These are phyloP conservation scores for Caenorhabditis drosophilae DNA, from an alignment of 2,888 invertebrate genomes.

Conservation along the genomic window DNA sequence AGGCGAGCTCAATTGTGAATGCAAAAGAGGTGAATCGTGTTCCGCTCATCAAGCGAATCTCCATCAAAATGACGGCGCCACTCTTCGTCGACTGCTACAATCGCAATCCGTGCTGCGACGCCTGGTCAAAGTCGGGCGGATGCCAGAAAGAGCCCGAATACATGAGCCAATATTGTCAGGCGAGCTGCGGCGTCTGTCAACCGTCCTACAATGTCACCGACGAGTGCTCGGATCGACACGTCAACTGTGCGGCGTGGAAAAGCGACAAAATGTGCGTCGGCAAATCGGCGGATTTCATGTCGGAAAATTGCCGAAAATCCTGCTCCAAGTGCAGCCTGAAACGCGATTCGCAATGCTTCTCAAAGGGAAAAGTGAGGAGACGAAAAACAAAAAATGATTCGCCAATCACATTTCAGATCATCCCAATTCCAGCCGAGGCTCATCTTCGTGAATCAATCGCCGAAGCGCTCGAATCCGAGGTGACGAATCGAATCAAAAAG, in stretches of 20 bases:
- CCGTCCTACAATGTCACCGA: conserved; percentile 59
- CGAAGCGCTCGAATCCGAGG: conserved; percentile 46
- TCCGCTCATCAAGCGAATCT: conserved; percentile 31
- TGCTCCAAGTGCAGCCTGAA: conserved; percentile 55
- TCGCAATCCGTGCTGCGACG: conserved; percentile 63
- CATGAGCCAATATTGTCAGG: conserved; percentile 65
- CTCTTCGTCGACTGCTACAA: conserved; percentile 65
- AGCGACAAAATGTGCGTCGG: conserved; percentile 48
- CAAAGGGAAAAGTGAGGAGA: conserved; percentile 44
- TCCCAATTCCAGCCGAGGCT: conserved; percentile 29
- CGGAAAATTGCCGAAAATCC: conserved; percentile 63
- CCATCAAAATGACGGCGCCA: conserved; percentile 43
- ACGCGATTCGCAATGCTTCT: conserved; percentile 39
- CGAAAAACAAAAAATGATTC: no score
- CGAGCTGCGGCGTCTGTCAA: conserved; percentile 57
- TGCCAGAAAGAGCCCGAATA: conserved; percentile 58
- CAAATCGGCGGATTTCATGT: conserved; percentile 58
- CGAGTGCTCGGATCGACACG: conserved; percentile 64
- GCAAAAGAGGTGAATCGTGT: conserved; percentile 28
- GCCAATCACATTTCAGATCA: conserved; percentile 28
- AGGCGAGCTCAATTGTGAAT: conserved; percentile 19
- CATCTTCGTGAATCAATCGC: conserved; percentile 45
- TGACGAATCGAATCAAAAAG: conserved; percentile 33
- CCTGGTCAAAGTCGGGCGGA: conserved; percentile 59
- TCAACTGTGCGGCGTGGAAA: conserved; percentile 54